These are phyloP conservation scores for Apodemus sylvaticus DNA, from an alignment of 2,113 vertebrate genomes.

Conservation along the genomic window DNA sequence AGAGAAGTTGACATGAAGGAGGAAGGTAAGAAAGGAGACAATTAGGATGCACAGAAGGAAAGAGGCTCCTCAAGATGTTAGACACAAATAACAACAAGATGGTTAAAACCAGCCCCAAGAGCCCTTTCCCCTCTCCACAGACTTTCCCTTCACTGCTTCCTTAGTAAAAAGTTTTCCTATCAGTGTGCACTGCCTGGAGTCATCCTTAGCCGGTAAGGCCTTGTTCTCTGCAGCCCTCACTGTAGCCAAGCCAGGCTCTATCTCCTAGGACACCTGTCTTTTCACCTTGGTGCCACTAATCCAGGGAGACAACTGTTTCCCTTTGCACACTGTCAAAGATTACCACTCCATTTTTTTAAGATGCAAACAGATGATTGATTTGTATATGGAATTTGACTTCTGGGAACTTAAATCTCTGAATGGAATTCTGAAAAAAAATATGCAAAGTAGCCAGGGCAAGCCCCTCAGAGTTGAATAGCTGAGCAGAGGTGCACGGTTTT, in stretches of 20 bases:
- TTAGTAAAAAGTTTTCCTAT: constrained; percentile 5
- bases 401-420: neutral
- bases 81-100: rapidly evolving
- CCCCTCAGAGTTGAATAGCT: rapidly evolving
- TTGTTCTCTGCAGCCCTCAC: neutral
- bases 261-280: neutral
- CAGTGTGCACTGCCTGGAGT: neutral
- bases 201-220: neutral
- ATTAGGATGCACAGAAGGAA: constrained; percentile 21
- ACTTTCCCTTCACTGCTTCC: neutral
- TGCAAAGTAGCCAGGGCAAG: neutral
- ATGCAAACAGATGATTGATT: rapidly evolving
- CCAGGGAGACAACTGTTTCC: neutral
- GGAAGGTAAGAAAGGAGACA: neutral
- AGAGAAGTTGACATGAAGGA: neutral
- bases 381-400: neutral
- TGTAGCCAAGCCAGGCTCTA: neutral
- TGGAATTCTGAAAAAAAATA: neutral
- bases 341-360: neutral
- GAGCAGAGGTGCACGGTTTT: rapidly evolving
- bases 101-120: neutral
- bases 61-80: neutral
- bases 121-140: neutral
- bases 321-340: neutral
- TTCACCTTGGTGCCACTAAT: neutral